Evolutionary conservation across 2,797 vertebrate species (phyloP), one percentile per base, ranked within the genome.

Genomic region (Sebastes reedi): DNA sequence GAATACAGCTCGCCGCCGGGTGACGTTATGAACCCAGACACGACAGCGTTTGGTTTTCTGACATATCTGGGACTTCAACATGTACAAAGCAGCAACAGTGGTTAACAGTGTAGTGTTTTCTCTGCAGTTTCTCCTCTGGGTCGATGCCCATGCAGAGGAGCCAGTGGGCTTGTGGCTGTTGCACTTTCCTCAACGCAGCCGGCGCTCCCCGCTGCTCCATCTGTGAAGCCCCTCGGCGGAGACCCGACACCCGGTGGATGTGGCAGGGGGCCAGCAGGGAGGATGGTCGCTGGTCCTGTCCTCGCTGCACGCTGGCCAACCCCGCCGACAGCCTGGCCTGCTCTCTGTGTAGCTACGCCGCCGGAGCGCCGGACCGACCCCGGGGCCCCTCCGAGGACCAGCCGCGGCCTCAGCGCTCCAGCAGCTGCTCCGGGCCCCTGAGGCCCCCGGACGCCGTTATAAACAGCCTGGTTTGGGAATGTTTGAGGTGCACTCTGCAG

Each of bases 81-180:
- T 14, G 36, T 39, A 39, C 36, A 14, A 14, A 39, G 36, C 13
- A 39, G 36, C 36, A 14, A 39, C 36, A 39, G 36, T 14, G 36
- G 36, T 39, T 14, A 39, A 39, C 36, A 39, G 36, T 14, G 36
- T 39, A 39, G 36, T 42, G 27, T 65, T 55, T 27, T 39, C 22
- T 5, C 62, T 59, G 10, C 77, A 93, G 92, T 50, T 93, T 92
- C 73, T 93, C 90, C 0, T 91, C 90, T 0, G 92, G 96, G 72
- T 95, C 96, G 85, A 95, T 97, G 95, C 96, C 96, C 68, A 13
- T 0, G 86, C 93, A 52, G 75, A 72, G 86, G 79, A 89, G 18
- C 11, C 96, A 97, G 93, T 98, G 97, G 97, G 95, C 97, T 30
- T 98, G 97, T 71, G 93, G 93, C 14, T 97, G 97, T 82, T 97